phyloP scores from a whole-genome alignment of 2,113 vertebrate species.

The Bagarius yarrelli region DNA sequence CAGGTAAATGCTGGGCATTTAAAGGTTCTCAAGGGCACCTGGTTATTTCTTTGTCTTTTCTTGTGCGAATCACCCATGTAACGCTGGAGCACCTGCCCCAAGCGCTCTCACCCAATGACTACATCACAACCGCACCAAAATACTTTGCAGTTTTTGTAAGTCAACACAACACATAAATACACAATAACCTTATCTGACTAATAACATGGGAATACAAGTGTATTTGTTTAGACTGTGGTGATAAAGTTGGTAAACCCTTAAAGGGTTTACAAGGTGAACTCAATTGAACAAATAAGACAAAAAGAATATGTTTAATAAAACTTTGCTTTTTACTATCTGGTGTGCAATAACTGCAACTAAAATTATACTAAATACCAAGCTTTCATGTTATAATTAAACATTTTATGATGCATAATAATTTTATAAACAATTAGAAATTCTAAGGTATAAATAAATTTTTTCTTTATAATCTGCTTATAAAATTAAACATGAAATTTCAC shows the following conservation, averaged over 20 bases:
- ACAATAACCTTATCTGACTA: not conserved
- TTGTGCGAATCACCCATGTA: constrained; percentile 79
- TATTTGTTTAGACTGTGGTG: no score
- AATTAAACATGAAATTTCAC: not conserved
- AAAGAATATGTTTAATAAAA: no score
- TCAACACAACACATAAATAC: not conserved
- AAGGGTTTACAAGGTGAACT: no score
- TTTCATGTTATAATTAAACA: no score
- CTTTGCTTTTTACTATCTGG: no score
- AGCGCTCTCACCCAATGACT: constrained; percentile 79
- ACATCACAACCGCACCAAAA: constrained; percentile 79
- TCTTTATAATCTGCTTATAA: not conserved
- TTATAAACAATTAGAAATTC: no score
- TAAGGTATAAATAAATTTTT: not conserved
- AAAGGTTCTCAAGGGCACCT: constrained; percentile 85
- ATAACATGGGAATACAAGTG: no score
- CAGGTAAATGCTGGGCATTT: constrained; percentile 83
- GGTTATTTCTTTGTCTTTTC: constrained; percentile 81
- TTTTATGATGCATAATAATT: no score
- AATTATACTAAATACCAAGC: no score
- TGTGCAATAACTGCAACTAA: no score
- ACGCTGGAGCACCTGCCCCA: constrained; percentile 88
- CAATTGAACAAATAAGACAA: no score
- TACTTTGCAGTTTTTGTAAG: constrained; percentile 78
- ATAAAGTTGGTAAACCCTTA: no score